Conservation (phyloP, 2,888 invertebrate species). For the Andrena dorsata region DNA sequence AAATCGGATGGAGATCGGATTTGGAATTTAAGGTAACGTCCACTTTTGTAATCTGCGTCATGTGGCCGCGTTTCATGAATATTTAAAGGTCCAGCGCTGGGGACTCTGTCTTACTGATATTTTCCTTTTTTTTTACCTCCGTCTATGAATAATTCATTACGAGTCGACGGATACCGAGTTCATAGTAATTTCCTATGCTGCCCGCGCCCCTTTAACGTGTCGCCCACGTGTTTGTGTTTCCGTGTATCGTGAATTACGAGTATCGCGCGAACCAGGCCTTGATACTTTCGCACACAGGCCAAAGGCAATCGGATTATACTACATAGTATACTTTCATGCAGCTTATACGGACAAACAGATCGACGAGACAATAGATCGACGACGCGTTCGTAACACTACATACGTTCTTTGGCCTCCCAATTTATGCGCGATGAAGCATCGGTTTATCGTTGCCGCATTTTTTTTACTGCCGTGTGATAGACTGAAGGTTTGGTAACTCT, state of each 20-base stretch:
- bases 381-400: not conserved
- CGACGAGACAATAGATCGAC: not conserved
- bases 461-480: no score
- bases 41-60: conserved; percentile 48
- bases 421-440: not conserved
- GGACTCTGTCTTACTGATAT: conserved; percentile 29
- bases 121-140: conserved; percentile 43
- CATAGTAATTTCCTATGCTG: conserved; percentile 56
- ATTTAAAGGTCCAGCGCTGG: conserved; percentile 33
- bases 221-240: conserved; percentile 43
- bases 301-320: not conserved
- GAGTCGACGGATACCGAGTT: conserved; percentile 38
- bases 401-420: not conserved
- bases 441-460: no score
- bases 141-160: conserved; percentile 66
- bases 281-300: not conserved
- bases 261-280: conserved; percentile 9
- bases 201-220: conserved; percentile 39
- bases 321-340: not conserved
- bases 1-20: not conserved
- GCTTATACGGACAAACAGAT: not conserved
- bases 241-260: conserved; percentile 47
- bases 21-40: conserved; percentile 14
- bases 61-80: conserved; percentile 42
- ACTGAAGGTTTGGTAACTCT: no score